Evolutionary conservation across 2,113 vertebrate species (phyloP).

Genomic region (Carassius carassius): DNA sequence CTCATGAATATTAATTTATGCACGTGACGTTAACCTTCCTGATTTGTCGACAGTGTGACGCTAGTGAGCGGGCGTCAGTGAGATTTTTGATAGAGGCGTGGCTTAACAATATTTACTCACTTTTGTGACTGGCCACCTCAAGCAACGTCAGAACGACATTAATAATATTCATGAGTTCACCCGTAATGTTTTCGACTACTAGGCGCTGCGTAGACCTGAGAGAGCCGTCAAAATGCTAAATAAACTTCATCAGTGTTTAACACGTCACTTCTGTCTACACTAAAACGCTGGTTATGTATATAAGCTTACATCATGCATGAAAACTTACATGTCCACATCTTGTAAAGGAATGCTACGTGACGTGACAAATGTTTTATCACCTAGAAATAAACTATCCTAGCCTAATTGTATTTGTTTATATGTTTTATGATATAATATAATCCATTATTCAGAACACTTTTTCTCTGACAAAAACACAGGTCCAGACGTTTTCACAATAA

Average conservation of each 20-base stretch:
- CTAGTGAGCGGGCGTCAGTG: background rate
- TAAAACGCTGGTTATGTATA: background rate
- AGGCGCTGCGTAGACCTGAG: conserved; percentile 44
- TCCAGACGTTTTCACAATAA: background rate
- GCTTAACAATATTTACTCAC: background rate
- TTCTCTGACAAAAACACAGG: background rate
- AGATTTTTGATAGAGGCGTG: background rate
- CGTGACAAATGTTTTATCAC: background rate
- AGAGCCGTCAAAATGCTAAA: conserved; percentile 20
- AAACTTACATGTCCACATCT: background rate
- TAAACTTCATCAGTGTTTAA: conserved; percentile 38
- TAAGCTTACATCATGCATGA: background rate
- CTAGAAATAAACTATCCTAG: background rate
- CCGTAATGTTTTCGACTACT: background rate
- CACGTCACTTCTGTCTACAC: conserved; percentile 40
- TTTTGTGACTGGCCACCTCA: background rate
- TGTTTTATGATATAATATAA: background rate
- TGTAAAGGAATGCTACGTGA: background rate
- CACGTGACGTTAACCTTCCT: background rate
- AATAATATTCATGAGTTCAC: conserved; percentile 22
- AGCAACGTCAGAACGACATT: background rate
- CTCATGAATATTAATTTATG: conserved; percentile 2
- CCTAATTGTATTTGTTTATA: background rate
- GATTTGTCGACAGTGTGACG: background rate
- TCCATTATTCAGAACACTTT: background rate